Evolutionary conservation across 2,113 vertebrate species (phyloP).

Genomic region (Vulpes lagopus): DNA sequence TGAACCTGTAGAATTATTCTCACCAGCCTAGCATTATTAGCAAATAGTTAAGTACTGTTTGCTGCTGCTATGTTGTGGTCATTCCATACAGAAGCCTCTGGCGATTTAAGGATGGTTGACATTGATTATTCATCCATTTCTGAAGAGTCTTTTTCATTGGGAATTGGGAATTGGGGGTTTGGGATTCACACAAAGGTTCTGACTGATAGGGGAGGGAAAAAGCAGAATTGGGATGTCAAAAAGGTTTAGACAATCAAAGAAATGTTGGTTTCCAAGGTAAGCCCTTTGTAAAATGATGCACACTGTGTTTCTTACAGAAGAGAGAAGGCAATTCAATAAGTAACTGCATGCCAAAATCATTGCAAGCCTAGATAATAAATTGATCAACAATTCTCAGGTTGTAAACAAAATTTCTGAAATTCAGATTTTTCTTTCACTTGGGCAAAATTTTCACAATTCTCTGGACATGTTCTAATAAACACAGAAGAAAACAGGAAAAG

Average conservation of each 20-base stretch:
- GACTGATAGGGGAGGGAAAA: not conserved
- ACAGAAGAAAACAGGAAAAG: constrained; percentile 12
- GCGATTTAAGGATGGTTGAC: not conserved
- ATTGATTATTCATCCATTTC: constrained; percentile 55
- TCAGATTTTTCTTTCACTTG: not conserved
- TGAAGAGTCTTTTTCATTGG: constrained; percentile 61
- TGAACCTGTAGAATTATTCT: not conserved
- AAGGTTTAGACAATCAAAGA: constrained; percentile 51
- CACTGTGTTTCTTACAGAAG: constrained; percentile 23
- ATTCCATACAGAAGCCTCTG: not conserved
- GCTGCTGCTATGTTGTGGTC: not conserved
- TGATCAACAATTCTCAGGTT: not conserved
- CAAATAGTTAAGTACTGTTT: not conserved
- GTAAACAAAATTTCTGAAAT: constrained; percentile 40
- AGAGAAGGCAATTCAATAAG: constrained; percentile 3
- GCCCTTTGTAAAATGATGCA: constrained; percentile 16
- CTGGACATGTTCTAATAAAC: constrained; percentile 32
- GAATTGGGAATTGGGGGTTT: constrained; percentile 35
- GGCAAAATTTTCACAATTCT: constrained; percentile 22
- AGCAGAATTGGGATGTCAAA: constrained; percentile 31
- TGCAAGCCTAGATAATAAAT: constrained; percentile 39
- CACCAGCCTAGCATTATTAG: not conserved
- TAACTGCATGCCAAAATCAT: not conserved
- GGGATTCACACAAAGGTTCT: constrained; percentile 41
- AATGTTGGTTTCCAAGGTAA: constrained; percentile 44